A percentile compares a stretch with the other conserved stretches of the same genome.
Conservation (phyloP, 2,797 vertebrate genomes). For the Anguilla pacifica region DNA sequence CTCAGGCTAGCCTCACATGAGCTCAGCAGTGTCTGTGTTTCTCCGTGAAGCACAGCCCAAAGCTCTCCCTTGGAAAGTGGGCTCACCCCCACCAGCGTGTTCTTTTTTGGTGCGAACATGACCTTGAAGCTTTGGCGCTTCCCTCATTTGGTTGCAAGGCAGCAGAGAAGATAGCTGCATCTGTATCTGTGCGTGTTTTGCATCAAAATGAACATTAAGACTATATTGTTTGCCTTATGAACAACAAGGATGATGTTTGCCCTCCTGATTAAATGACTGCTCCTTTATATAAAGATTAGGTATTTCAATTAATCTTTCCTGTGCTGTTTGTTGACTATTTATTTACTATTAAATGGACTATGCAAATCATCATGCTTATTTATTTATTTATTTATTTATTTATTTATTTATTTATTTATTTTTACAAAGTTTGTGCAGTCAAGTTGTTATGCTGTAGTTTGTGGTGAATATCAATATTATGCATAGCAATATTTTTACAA, state of each 20-base stretch:
- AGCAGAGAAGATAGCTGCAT: not conserved
- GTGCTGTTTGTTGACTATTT: not conserved
- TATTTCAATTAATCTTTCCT: not conserved
- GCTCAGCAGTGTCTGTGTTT: not conserved
- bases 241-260: not conserved
- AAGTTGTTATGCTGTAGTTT: not conserved
- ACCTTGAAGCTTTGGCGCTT: conserved; percentile 1
- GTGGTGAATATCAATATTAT: not conserved
- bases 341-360: not conserved
- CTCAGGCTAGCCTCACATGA: not conserved
- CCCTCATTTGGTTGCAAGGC: not conserved
- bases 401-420: not conserved
- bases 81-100: conserved; percentile 35
- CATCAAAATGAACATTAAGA: not conserved
- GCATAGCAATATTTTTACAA: too few species aligned
- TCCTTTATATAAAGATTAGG: not conserved
- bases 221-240: not conserved
- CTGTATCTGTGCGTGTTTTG: not conserved
- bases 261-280: not conserved
- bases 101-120: conserved; percentile 39
- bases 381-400: not conserved
- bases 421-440: not conserved
- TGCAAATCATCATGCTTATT: not conserved
- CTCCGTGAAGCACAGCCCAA: not conserved
- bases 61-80: conserved; percentile 10